A percentile compares a stretch with the other conserved stretches of the same genome.
These are phyloP conservation scores for Poecilia picta DNA, from an alignment of 2,797 vertebrate genomes.

Conservation along the genomic window DNA sequence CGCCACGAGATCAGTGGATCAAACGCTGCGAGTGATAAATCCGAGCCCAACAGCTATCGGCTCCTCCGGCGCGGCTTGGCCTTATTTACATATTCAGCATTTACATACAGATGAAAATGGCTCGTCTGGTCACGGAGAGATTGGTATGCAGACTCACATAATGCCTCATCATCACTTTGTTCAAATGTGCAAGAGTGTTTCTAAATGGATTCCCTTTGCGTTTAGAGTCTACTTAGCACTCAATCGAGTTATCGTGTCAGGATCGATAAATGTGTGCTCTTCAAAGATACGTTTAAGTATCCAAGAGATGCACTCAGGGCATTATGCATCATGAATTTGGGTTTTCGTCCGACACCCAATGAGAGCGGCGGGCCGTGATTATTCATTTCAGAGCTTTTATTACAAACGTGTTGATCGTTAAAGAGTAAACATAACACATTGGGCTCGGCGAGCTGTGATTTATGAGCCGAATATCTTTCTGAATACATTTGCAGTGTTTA, in stretches of 20 bases:
- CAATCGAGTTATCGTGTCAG: slow-evolving; percentile 46
- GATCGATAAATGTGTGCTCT: slow-evolving; percentile 26
- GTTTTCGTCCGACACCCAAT: slow-evolving; percentile 7
- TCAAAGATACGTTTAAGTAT: slow-evolving; percentile 16
- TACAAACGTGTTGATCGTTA: slow-evolving; percentile 15
- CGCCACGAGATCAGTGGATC: slow-evolving; percentile 61
- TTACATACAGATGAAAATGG: slow-evolving; percentile 78
- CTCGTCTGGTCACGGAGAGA: slow-evolving; percentile 65
- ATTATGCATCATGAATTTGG: neutral
- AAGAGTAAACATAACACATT: slow-evolving; percentile 7
- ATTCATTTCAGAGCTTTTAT: slow-evolving; percentile 22
- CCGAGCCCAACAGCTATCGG: slow-evolving; percentile 55
- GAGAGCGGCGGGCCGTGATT: slow-evolving; percentile 1
- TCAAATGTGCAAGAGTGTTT: slow-evolving; percentile 50
- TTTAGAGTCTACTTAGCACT: slow-evolving; percentile 35
- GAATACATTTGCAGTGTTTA: slow-evolving; percentile 6
- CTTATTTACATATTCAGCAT: slow-evolving; percentile 78
- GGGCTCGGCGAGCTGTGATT: slow-evolving; percentile 19
- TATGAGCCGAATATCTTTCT: slow-evolving; percentile 24
- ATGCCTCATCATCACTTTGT: slow-evolving; percentile 76
- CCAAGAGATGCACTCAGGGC: slow-evolving; percentile 6
- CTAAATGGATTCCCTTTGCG: slow-evolving; percentile 53
- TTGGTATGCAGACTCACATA: slow-evolving; percentile 67
- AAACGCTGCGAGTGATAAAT: slow-evolving; percentile 71
- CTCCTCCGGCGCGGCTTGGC: slow-evolving; percentile 43